Conservation (phyloP, 1,140 invertebrate genomes). For the Lepidurus couesii region DNA sequence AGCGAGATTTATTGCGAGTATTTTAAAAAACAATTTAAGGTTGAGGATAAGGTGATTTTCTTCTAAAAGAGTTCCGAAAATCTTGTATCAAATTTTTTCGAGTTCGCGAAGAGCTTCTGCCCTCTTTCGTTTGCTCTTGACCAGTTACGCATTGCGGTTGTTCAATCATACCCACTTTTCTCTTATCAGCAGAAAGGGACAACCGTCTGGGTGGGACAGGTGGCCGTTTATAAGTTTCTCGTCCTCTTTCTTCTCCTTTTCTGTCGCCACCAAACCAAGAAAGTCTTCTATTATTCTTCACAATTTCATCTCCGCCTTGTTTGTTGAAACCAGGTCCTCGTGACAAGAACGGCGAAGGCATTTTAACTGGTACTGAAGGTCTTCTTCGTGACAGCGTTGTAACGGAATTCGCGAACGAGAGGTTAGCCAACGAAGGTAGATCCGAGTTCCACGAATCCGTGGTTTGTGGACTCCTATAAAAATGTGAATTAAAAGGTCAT, state of each 20-base stretch:
- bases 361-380: conserved; percentile 1
- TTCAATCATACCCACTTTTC: background rate
- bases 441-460: background rate
- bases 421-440: background rate
- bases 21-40: too few relatives aligned
- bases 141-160: background rate
- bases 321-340: background rate
- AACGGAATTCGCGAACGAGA: background rate
- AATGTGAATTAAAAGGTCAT: background rate
- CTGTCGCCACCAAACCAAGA: background rate
- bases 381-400: background rate
- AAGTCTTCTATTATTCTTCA: background rate
- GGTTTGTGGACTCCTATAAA: background rate
- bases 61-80: background rate
- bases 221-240: background rate
- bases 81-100: background rate
- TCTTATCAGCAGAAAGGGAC: background rate
- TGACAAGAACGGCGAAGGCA: background rate
- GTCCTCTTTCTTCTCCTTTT: background rate
- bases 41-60: background rate
- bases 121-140: background rate
- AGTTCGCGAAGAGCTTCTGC: background rate
- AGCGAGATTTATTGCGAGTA: too few relatives aligned
- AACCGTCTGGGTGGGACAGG: background rate
- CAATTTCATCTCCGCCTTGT: background rate